Base-by-base conservation (phyloP, 2,888 invertebrate genomes). In the Sipha maydis region DNA sequence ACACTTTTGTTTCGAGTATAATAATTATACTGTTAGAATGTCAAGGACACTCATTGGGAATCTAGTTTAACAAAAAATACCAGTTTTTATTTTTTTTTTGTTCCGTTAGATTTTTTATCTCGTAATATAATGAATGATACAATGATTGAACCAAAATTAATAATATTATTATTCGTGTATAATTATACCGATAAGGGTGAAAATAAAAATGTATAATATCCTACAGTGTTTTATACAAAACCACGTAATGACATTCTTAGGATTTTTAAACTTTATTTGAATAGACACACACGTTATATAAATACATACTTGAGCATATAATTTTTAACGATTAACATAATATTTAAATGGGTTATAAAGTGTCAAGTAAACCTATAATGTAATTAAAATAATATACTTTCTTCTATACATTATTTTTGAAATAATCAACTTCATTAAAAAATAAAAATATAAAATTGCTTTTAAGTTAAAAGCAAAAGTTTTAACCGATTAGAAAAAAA, bases 21-120 rank as follows among this genome's bases (percentile, higher is more conserved):
- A 38, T 34, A 75, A 38, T 19, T 21, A n/a, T 84, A 28, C 25
- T 31, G 76, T 76, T 84, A 84, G 84, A 84, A 84, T 76, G 84
- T 76, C 84, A 76, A 84, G 76, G 84, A 75, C 84, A 34, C 54
- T 19, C 21, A 38, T 11, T 7, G 5, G 38, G 41, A 84, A 76
- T 76, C 38, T 61, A 8, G 41, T 61, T 38, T 76, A 41, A 28
- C 41, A 67, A n/a, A n/a, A 41, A 76, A 84, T 71, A 83, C 84
- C 76, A 76, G 84, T 84, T 76, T 75, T 48, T 38, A 5, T 17
- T 9, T 61, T 61, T 61, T 61, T 76, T 11, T 7, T 14, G 28
- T 76, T 41, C 84, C 84, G 84, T 84, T 84, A 84, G 8, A 61
- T 28, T 41, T 25, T 69, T 28, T 9, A 11, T 28, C 69, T 28